Conservation (phyloP, 2,113 vertebrate species). For the Notiomystis cincta region DNA sequence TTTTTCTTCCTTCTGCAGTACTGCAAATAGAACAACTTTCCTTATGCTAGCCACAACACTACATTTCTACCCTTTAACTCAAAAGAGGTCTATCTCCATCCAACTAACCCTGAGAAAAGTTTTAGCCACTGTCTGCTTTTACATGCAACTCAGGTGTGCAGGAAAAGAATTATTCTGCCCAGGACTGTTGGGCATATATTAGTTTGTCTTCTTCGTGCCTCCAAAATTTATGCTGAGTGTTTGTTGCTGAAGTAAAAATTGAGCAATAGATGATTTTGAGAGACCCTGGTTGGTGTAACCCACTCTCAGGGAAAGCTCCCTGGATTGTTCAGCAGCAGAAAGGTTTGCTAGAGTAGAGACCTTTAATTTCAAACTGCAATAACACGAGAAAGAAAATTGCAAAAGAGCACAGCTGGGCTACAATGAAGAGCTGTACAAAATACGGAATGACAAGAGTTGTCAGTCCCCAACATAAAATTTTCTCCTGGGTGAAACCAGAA, state of each 20-base stretch:
- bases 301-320: background rate
- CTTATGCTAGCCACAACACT: background rate
- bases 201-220: background rate
- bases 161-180: background rate
- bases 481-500: background rate
- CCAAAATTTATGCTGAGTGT: background rate
- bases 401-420: background rate
- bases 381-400: background rate
- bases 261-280: background rate
- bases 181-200: background rate
- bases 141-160: background rate
- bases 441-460: background rate
- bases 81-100: background rate
- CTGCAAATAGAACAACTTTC: slow-evolving; percentile 71
- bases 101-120: background rate
- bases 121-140: background rate
- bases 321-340: background rate
- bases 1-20: slow-evolving; percentile 62
- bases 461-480: background rate
- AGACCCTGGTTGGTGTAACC: background rate
- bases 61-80: background rate
- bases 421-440: background rate
- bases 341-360: background rate
- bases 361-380: background rate
- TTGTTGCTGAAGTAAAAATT: background rate